Evolutionary conservation across 1,140 invertebrate species (phyloP).

Genomic region (Pseudomyrmex flavicornis): DNA sequence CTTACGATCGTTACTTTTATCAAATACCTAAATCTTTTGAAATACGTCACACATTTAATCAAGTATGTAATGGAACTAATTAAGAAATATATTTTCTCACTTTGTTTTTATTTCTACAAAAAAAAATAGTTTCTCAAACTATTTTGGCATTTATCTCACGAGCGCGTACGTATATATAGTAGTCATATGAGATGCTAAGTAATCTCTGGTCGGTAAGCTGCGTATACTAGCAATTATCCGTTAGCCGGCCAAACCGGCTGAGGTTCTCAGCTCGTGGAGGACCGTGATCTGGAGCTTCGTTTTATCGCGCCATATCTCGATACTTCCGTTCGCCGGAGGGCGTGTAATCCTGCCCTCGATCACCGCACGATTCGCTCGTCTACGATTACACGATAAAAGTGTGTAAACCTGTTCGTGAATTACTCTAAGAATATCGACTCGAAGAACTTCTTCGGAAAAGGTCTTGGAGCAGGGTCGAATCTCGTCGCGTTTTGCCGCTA

Average conservation of each 20-base stretch:
- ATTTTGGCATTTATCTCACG: conserved; percentile 2
- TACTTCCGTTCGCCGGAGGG: conserved; percentile 74
- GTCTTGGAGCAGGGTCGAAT: background rate
- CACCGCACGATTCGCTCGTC: conserved; percentile 71
- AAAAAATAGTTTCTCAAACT: background rate
- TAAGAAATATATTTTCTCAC: conserved; percentile 3
- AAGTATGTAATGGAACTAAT: background rate
- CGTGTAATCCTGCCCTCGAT: conserved; percentile 73
- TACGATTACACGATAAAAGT: conserved; percentile 74
- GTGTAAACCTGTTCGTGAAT: conserved; percentile 74
- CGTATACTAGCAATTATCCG: conserved; percentile 81
- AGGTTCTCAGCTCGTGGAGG: conserved; percentile 75
- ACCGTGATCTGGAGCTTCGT: conserved; percentile 76
- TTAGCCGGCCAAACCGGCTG: conserved; percentile 82
- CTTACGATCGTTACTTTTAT: conserved; percentile 22
- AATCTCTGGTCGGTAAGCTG: conserved; percentile 74
- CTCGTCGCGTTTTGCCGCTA: background rate
- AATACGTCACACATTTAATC: background rate
- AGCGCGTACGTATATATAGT: background rate
- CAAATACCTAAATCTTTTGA: background rate
- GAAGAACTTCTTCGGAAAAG: conserved; percentile 31
- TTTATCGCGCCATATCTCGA: conserved; percentile 70
- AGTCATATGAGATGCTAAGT: conserved; percentile 19
- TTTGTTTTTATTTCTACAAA: background rate
- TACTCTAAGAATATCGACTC: conserved; percentile 62